These are phyloP conservation scores for Omphaloscelis lunosa DNA, from an alignment of 2,888 invertebrate genomes.

Conservation along the genomic window DNA sequence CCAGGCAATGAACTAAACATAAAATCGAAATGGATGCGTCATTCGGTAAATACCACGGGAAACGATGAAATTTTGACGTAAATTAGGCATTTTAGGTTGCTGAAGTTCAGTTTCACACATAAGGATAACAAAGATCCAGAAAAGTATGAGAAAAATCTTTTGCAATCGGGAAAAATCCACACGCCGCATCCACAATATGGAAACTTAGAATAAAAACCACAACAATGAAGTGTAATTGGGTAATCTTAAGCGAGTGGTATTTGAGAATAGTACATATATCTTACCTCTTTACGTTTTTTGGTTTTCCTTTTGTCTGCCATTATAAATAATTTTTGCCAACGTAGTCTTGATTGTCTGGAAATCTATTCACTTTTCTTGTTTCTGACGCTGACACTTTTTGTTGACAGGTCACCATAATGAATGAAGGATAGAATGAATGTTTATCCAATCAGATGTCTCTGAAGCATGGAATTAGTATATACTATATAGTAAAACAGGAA, in stretches of 20 bases:
- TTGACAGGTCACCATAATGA: constrained; percentile 62
- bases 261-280: constrained; percentile 51
- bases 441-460: neutral
- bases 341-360: constrained; percentile 70
- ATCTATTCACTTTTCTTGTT: constrained; percentile 68
- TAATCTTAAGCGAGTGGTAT: neutral
- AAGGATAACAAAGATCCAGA: constrained; percentile 2
- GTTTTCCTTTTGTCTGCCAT: constrained; percentile 90
- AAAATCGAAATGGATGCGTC: constrained; percentile 73
- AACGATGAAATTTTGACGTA: constrained; percentile 36
- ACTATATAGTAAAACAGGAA: too few relatives aligned
- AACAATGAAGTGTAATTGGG: constrained; percentile 19
- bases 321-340: constrained; percentile 81
- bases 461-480: constrained; percentile 4
- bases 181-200: constrained; percentile 67
- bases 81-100: constrained; percentile 10
- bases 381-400: constrained; percentile 67
- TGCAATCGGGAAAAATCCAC: constrained; percentile 59
- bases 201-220: constrained; percentile 57
- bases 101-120: neutral
- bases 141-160: constrained; percentile 41
- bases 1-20: constrained; percentile 71
- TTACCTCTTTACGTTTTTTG: constrained; percentile 89
- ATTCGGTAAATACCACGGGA: constrained; percentile 68
- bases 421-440: constrained; percentile 36